Evolutionary conservation across 2,888 invertebrate species (phyloP).

Genomic region (Acleris holmiana): DNA sequence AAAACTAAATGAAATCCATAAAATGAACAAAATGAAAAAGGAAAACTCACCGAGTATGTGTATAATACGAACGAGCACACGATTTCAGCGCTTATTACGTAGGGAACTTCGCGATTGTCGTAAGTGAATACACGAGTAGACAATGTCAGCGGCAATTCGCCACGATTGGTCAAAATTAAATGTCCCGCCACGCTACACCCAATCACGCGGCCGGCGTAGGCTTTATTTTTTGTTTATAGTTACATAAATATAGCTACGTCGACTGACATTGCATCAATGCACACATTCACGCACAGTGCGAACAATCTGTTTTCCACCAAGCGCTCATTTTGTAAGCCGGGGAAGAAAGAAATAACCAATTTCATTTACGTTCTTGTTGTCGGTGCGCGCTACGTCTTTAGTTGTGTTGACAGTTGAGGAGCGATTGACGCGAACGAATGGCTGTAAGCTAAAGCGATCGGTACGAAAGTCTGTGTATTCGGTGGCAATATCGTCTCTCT

Average conservation of each 20-base stretch:
- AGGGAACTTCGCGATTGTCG: conserved; percentile 76
- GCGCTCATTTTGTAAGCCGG: conserved; percentile 41
- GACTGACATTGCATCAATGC: conserved; percentile 59
- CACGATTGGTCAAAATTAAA: conserved; percentile 76
- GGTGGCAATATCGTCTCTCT: conserved; percentile 30
- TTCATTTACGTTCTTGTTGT: conserved; percentile 34
- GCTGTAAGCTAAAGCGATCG: conserved; percentile 42
- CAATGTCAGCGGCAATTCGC: conserved; percentile 63
- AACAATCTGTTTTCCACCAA: conserved; percentile 58
- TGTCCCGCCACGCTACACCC: conserved; percentile 69
- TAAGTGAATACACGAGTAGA: conserved; percentile 69
- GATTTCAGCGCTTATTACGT: conserved; percentile 84
- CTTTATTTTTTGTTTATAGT: conserved; percentile 83
- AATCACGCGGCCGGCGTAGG: conserved; percentile 64
- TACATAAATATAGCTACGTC: conserved; percentile 62
- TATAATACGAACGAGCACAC: conserved; percentile 78
- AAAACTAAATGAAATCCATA: conserved; percentile 42
- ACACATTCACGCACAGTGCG: conserved; percentile 60
- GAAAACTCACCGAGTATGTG: conserved; percentile 75
- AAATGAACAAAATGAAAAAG: conserved; percentile 53
- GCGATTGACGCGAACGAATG: conserved; percentile 34
- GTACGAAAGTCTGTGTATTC: conserved; percentile 45
- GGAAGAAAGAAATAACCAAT: conserved; percentile 39
- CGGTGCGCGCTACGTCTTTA: conserved; percentile 24
- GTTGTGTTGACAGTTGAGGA: conserved; percentile 35